These are phyloP conservation scores for Poeciliopsis infans DNA, from an alignment of 2,797 vertebrate genomes.

Conservation along the genomic window DNA sequence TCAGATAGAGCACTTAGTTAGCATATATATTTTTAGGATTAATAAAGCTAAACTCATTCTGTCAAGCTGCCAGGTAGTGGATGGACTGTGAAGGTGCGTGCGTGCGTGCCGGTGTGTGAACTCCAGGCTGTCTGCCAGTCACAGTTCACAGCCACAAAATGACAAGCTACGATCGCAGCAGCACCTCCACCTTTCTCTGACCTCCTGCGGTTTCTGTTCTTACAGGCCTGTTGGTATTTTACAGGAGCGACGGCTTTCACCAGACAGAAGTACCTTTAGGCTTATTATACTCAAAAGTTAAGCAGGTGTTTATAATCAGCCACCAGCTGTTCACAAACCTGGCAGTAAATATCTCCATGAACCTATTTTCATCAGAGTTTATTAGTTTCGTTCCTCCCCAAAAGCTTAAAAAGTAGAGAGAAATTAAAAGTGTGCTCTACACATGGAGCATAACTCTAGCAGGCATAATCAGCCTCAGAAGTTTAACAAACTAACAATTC, in stretches of 20 bases:
- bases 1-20: slow-evolving; percentile 8
- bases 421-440: not conserved
- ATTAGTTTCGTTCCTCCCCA: not conserved
- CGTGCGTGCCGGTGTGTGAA: not conserved
- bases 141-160: slow-evolving; percentile 43
- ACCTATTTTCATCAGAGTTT: not conserved
- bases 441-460: not conserved
- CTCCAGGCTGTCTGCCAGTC: slow-evolving; percentile 23
- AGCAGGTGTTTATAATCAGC: slow-evolving; percentile 1
- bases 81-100: slow-evolving; percentile 14
- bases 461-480: not conserved
- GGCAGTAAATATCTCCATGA: not conserved
- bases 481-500: not conserved
- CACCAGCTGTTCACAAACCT: not conserved
- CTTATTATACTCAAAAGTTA: slow-evolving; percentile 6
- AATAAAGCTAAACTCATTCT: slow-evolving; percentile 49
- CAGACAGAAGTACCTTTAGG: not conserved
- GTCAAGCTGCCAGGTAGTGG: slow-evolving; percentile 29
- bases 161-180: slow-evolving; percentile 43
- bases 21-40: slow-evolving; percentile 26
- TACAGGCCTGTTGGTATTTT: slow-evolving; percentile 36
- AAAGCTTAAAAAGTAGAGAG: not conserved
- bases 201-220: slow-evolving; percentile 29
- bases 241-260: not conserved
- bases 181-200: slow-evolving; percentile 35